phyloP scores from a whole-genome alignment of 2,113 vertebrate species.

The Perca schrenkii region DNA sequence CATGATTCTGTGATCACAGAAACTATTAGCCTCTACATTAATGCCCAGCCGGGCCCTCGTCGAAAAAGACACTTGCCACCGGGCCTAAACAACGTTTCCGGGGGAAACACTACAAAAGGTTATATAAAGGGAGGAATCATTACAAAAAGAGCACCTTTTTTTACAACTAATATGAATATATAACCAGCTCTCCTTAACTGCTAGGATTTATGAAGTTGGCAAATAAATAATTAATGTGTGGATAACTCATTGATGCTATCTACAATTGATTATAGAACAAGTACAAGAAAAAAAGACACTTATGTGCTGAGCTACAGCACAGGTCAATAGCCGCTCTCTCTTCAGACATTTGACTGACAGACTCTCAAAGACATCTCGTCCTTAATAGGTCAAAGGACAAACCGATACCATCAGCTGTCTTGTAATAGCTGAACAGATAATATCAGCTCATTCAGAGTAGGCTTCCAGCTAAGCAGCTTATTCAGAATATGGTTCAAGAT shows the following conservation, averaged over 20 bases:
- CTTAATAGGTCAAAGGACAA: background rate
- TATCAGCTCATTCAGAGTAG: constrained; percentile 25
- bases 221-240: background rate
- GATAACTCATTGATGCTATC: background rate
- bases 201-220: too few relatives aligned
- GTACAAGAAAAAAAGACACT: background rate
- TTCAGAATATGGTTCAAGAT: background rate
- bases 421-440: constrained; percentile 20
- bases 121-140: background rate
- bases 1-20: too few relatives aligned
- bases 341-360: background rate
- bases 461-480: background rate
- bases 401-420: constrained; percentile 30
- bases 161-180: background rate
- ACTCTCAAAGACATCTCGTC: background rate
- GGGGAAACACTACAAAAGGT: too few relatives aligned
- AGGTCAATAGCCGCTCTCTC: background rate
- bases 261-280: background rate
- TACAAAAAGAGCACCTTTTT: background rate
- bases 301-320: background rate
- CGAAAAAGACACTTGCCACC: too few relatives aligned
- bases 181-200: background rate
- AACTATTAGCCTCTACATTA: too few relatives aligned
- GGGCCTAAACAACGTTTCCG: too few relatives aligned
- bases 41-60: too few relatives aligned